Evolutionary conservation across 2,797 vertebrate genomes (phyloP), one percentile per base, ranked within the genome.

Genomic region (Ciconia nigra): DNA sequence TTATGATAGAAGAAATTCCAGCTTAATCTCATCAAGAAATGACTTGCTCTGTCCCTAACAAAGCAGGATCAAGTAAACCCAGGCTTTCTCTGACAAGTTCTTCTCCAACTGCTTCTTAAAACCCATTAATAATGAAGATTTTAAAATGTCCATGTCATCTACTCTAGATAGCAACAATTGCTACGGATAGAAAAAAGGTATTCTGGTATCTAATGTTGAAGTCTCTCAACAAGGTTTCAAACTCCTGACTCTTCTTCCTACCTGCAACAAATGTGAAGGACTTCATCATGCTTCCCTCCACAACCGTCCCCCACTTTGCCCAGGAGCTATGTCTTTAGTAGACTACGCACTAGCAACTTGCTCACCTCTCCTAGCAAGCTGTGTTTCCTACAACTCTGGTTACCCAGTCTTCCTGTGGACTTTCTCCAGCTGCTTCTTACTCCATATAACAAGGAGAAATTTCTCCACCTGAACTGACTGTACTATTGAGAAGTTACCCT

Each of bases 301-400:
- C 13, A 31, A 9, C 25, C 69, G 26, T 5, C 20, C n/a, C 33
- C 22, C 8, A 8, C 25, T 18, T 24, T 2, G 1, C 6, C 16
- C 11, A 70, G 22, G 7, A 62, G 10, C 52, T 13, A 7, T 5
- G 3, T 4, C 44, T 3, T 7, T 1, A 5, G 4, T 0, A 61
- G 13, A n/a, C 31, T 1, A 21, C 55, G 7, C 19, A 16, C 16
- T 2, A 41, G 2, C 6, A 61, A 1, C 7, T 4, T 3, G 0
- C 19, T 21, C n/a, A 47, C 24, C 44, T 7, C 31, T 37, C 29
- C 39, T 11, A 46, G 1, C 3, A n/a, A 1, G 0, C 4, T 2
- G 0, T 1, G 3, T 1, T 20, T 52, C 16, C 52, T 31, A 4
- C 22, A 13, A 3, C 4, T 2, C 52, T 10, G 2, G 11, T 20